Conservation (phyloP, 2,797 vertebrate species). For the Chiroxiphia lanceolata region DNA sequence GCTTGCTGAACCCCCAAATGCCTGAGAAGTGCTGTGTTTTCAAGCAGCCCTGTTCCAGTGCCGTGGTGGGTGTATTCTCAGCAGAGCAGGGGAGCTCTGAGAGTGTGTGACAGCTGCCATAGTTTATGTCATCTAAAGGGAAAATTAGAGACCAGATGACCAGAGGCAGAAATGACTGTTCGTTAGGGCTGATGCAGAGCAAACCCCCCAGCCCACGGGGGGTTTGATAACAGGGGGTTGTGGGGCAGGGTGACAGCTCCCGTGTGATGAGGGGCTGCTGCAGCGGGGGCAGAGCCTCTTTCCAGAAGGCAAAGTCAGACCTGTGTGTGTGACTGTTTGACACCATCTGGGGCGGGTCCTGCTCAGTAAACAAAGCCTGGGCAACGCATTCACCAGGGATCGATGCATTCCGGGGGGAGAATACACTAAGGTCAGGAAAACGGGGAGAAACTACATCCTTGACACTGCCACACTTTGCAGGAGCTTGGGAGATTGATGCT, state of each 20-base stretch:
- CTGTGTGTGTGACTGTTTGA: background rate
- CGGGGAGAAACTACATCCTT: background rate
- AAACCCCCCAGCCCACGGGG: background rate
- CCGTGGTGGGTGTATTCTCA: background rate
- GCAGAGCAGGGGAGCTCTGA: background rate
- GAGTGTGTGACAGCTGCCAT: background rate
- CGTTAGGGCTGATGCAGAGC: background rate
- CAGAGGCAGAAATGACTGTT: background rate
- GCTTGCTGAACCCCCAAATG: background rate
- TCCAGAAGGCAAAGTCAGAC: constrained; percentile 17
- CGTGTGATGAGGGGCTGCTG: background rate
- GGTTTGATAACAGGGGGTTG: background rate
- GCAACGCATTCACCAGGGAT: background rate
- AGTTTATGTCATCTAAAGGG: background rate
- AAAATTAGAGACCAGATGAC: background rate
- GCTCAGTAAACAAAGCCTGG: constrained; percentile 18
- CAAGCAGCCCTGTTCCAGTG: background rate
- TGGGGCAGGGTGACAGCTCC: background rate
- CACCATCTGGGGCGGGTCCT: background rate
- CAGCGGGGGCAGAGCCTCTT: background rate
- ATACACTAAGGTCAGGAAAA: background rate
- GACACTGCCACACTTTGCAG: background rate
- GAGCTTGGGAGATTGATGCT: background rate
- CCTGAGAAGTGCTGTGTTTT: background rate
- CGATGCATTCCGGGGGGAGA: background rate